Percentiles rank a stretch among this genome's conserved stretches.
Evolutionary conservation across 1,140 invertebrate species (phyloP).

Genomic region (Hesperophylax magnus): DNA sequence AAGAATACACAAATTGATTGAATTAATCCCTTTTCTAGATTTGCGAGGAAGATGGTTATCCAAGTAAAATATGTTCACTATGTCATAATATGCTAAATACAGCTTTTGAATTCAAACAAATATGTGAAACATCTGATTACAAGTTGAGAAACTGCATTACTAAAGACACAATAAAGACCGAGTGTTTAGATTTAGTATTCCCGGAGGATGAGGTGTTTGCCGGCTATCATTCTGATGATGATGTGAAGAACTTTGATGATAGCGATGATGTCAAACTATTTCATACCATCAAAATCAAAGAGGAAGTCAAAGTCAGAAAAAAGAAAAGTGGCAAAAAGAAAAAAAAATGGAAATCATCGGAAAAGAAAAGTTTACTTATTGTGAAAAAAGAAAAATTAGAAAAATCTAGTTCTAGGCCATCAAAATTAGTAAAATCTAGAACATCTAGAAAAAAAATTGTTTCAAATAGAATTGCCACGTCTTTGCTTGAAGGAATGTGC

Average conservation of each 20-base stretch:
- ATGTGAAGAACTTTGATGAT: slow-evolving; percentile 46
- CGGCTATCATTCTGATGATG: slow-evolving; percentile 22
- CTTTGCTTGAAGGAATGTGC: slow-evolving; percentile 52
- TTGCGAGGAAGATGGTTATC: slow-evolving; percentile 52
- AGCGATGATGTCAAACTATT: slow-evolving; percentile 47
- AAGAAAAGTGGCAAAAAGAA: slow-evolving; percentile 47
- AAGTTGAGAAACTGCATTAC: slow-evolving; percentile 45
- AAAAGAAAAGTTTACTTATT: slow-evolving; percentile 25
- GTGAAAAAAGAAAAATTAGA: slow-evolving; percentile 26
- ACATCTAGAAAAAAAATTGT: slow-evolving; percentile 36
- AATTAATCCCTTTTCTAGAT: slow-evolving; percentile 45
- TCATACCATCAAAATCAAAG: slow-evolving; percentile 16
- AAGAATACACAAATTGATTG: background rate
- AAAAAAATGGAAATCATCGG: slow-evolving; percentile 49
- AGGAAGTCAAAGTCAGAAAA: slow-evolving; percentile 30
- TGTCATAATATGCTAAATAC: slow-evolving; percentile 55
- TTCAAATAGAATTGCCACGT: slow-evolving; percentile 53
- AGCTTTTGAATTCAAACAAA: slow-evolving; percentile 55
- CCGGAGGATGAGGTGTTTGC: slow-evolving; percentile 46
- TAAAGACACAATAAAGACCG: slow-evolving; percentile 41
- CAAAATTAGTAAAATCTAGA: background rate
- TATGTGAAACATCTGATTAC: slow-evolving; percentile 52
- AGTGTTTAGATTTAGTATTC: slow-evolving; percentile 44
- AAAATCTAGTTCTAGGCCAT: too few relatives aligned
- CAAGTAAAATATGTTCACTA: slow-evolving; percentile 47